Evolutionary conservation across 2,113 vertebrate genomes (phyloP).

Genomic region (Spilogale gracilis): DNA sequence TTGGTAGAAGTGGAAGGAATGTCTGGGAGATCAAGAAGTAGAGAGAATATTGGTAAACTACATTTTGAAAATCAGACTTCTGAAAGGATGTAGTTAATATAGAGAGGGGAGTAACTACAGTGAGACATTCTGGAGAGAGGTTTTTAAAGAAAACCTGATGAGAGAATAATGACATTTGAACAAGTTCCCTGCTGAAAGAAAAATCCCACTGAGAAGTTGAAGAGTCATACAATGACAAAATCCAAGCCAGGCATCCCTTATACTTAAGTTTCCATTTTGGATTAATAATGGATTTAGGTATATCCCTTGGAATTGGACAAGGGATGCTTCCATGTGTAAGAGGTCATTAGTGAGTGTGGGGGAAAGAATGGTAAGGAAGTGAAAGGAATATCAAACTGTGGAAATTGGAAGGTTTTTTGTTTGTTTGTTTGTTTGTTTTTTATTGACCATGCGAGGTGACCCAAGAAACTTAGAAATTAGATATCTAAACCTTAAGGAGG

Average conservation of each 20-base stretch:
- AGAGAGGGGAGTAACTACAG: not conserved
- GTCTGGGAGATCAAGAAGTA: not conserved
- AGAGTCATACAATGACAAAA: not conserved
- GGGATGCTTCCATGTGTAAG: not conserved
- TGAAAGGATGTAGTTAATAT: not conserved
- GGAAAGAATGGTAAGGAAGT: not conserved
- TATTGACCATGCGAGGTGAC: not conserved
- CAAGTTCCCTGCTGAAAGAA: not conserved
- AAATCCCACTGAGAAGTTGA: not conserved
- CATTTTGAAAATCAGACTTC: not conserved
- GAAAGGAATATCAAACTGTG: not conserved
- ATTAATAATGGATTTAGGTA: not conserved
- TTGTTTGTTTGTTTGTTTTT: no score
- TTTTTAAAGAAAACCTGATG: not conserved
- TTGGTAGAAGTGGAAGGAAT: not conserved
- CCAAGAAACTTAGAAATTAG: not conserved
- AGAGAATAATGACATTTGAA: not conserved
- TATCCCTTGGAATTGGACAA: not conserved
- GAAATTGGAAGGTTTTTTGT: not conserved
- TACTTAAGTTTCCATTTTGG: not conserved
- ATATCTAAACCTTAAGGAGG: not conserved
- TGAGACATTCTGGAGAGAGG: not conserved
- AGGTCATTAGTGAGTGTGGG: not conserved
- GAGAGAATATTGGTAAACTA: not conserved
- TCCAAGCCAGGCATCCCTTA: not conserved